Conservation (phyloP, 2,888 invertebrate genomes). For the Macrophya annulata region DNA sequence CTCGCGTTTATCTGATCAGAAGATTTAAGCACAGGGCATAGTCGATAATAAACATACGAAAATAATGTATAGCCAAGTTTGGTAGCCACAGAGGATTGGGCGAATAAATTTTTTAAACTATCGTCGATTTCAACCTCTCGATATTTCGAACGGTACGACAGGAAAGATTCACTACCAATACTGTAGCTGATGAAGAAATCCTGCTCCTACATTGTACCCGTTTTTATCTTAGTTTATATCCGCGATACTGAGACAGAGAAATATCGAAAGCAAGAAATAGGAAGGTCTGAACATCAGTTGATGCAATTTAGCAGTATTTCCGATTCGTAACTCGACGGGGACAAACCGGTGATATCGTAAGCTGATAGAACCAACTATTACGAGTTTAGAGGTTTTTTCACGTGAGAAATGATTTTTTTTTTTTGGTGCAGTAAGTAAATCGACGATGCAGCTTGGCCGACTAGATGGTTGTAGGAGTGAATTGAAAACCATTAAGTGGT, state of each 20-base stretch:
- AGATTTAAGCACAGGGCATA: slow-evolving; percentile 29
- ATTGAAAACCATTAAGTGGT: slow-evolving; percentile 56
- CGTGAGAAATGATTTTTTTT: neutral
- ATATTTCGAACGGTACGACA: neutral
- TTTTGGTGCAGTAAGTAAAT: neutral
- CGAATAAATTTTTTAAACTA: neutral
- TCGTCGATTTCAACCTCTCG: neutral
- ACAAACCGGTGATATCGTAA: neutral
- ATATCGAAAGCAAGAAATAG: neutral
- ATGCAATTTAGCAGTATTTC: slow-evolving; percentile 13
- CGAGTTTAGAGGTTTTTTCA: neutral
- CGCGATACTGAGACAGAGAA: neutral
- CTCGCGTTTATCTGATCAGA: slow-evolving; percentile 38
- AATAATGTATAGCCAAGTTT: neutral
- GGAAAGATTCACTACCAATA: slow-evolving; percentile 3
- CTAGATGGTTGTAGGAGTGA: slow-evolving; percentile 33
- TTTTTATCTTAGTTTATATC: neutral
- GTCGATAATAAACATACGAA: slow-evolving; percentile 33
- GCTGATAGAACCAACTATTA: neutral
- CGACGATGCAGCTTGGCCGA: neutral
- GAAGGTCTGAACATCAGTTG: slow-evolving; percentile 6
- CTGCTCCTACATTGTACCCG: neutral
- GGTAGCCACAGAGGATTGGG: neutral
- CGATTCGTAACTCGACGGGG: neutral
- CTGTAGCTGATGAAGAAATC: neutral